phyloP scores from a whole-genome alignment of 2,797 vertebrate species.

The Ibycter americanus region DNA sequence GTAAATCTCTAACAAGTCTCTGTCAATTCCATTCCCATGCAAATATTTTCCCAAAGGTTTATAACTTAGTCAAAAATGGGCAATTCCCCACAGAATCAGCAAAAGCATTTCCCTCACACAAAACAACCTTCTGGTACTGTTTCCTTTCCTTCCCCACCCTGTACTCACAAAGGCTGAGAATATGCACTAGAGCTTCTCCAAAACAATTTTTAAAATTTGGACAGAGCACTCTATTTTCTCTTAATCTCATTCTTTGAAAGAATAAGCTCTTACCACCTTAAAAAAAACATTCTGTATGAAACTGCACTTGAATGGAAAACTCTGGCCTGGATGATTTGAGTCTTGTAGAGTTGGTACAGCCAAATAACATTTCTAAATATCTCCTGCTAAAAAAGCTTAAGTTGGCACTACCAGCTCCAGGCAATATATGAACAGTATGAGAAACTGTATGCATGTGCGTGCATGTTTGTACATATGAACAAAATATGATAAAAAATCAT shows the following conservation, averaged over 20 bases:
- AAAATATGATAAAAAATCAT: background rate
- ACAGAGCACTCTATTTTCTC: background rate
- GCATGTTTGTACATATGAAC: background rate
- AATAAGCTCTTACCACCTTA: background rate
- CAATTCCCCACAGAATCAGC: background rate
- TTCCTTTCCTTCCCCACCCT: background rate
- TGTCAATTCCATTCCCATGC: background rate
- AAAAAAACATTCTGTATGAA: background rate
- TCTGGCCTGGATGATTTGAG: background rate
- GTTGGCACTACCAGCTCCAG: background rate
- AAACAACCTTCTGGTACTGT: background rate
- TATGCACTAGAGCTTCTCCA: background rate
- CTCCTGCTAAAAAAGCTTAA: background rate
- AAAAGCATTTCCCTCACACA: background rate
- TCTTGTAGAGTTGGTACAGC: background rate
- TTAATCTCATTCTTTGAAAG: background rate
- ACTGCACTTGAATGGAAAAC: background rate
- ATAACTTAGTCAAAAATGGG: background rate
- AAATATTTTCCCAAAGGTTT: background rate
- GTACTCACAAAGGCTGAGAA: background rate
- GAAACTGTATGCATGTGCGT: background rate
- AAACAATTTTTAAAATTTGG: background rate
- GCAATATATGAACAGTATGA: background rate
- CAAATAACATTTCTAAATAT: background rate
- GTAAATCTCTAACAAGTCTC: background rate